phyloP scores from a whole-genome alignment of 2,113 vertebrate species.

The Abramis brama region DNA sequence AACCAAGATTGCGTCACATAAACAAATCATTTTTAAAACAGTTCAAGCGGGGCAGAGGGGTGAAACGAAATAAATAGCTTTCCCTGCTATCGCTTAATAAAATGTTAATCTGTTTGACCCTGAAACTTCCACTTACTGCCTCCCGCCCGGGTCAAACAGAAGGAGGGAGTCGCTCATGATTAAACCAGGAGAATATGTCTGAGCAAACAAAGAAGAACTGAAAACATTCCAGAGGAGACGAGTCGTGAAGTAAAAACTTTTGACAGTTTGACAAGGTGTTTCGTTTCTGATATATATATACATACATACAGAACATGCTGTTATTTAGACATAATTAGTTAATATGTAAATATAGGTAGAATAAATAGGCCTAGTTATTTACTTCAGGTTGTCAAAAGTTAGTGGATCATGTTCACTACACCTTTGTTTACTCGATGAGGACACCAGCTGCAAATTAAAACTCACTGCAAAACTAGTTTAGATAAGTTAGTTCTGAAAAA shows the following conservation, averaged over 20 bases:
- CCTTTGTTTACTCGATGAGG: neutral
- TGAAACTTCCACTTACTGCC: conserved; percentile 37
- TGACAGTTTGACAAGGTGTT: too few species aligned
- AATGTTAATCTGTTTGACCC: conserved; percentile 43
- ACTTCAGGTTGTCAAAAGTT: too few species aligned
- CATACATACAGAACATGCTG: neutral
- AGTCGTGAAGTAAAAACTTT: neutral
- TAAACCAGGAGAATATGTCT: neutral
- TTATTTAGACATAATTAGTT: neutral
- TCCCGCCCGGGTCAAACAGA: neutral
- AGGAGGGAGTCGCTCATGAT: conserved; percentile 17
- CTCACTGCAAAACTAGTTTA: neutral
- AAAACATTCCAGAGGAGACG: neutral
- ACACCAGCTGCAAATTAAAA: neutral
- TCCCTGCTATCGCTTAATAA: conserved; percentile 16
- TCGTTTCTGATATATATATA: too few species aligned
- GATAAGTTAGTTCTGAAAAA: neutral
- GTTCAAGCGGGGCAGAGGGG: neutral
- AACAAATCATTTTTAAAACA: conserved; percentile 20
- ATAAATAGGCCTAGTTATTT: too few species aligned
- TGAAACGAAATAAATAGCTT: conserved; percentile 25
- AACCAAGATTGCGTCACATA: conserved; percentile 12
- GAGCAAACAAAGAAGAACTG: neutral
- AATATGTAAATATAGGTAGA: neutral
- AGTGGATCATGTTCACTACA: neutral